Evolutionary conservation across 1,140 invertebrate species (phyloP).

Genomic region (Trigoniulus corallinus): DNA sequence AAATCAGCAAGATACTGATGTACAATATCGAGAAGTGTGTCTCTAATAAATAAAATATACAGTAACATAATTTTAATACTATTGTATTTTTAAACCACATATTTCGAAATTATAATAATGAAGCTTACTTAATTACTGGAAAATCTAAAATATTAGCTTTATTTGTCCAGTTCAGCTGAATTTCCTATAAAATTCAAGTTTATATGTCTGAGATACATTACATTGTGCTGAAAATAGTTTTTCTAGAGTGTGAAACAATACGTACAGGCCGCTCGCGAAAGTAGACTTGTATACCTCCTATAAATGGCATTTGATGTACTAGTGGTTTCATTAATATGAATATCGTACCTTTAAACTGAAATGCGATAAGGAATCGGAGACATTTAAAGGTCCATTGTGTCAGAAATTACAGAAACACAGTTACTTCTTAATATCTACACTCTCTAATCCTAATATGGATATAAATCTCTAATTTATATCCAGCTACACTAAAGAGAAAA

Average conservation of each 20-base stretch:
- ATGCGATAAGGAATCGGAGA: background rate
- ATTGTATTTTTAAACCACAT: background rate
- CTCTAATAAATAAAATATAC: background rate
- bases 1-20: background rate
- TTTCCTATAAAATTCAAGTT: constrained; percentile 3
- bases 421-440: too few species aligned
- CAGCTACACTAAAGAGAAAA: too few species aligned
- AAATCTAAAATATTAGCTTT: background rate
- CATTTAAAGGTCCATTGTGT: too few species aligned
- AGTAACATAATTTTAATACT: background rate
- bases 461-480: too few species aligned
- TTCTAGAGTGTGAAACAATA: background rate
- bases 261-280: background rate
- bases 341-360: background rate
- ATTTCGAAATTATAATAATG: too few species aligned
- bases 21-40: background rate
- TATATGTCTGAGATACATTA: too few species aligned
- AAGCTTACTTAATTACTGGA: background rate
- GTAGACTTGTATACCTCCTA: background rate
- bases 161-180: constrained; percentile 9
- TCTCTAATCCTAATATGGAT: too few species aligned
- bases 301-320: background rate
- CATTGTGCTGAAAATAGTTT: background rate
- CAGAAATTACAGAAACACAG: too few species aligned
- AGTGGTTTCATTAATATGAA: background rate